Percentiles rank a stretch among this genome's conserved stretches.
These are phyloP conservation scores for Eutrigla gurnardus DNA, from an alignment of 2,797 vertebrate species.

Conservation along the genomic window DNA sequence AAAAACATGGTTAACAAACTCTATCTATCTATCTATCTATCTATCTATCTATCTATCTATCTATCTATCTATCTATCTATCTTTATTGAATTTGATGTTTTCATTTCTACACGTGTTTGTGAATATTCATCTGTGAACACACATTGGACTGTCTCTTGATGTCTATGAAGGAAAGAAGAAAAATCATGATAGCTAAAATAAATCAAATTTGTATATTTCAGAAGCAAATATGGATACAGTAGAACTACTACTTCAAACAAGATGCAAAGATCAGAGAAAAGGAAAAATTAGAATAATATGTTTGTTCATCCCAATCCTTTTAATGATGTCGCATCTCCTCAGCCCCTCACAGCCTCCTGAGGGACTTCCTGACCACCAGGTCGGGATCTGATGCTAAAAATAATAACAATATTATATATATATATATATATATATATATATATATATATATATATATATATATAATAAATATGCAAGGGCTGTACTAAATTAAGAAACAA, in stretches of 20 bases:
- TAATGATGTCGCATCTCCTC: constrained; percentile 15
- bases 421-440: too few relatives aligned
- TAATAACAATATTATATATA: neutral
- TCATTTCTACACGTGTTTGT: neutral
- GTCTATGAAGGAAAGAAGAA: neutral
- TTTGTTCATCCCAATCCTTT: constrained; percentile 15
- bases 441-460: too few relatives aligned
- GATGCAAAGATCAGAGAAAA: constrained; percentile 9
- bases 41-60: too few relatives aligned
- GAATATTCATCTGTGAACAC: neutral
- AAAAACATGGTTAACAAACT: too few relatives aligned
- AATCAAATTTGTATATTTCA: neutral
- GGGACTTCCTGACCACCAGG: neutral
- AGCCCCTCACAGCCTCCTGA: neutral
- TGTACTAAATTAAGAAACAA: neutral
- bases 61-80: too few relatives aligned
- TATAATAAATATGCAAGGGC: neutral
- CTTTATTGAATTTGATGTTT: too few relatives aligned
- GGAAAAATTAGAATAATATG: neutral
- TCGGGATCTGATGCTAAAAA: neutral
- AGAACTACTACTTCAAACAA: too few relatives aligned
- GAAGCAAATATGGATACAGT: too few relatives aligned
- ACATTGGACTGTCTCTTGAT: neutral
- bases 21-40: too few relatives aligned
- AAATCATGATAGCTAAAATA: neutral